A percentile compares a stretch with the other conserved stretches of the same genome.
Evolutionary conservation across 2,888 invertebrate genomes (phyloP).

Genomic region (Morpho achilles): DNA sequence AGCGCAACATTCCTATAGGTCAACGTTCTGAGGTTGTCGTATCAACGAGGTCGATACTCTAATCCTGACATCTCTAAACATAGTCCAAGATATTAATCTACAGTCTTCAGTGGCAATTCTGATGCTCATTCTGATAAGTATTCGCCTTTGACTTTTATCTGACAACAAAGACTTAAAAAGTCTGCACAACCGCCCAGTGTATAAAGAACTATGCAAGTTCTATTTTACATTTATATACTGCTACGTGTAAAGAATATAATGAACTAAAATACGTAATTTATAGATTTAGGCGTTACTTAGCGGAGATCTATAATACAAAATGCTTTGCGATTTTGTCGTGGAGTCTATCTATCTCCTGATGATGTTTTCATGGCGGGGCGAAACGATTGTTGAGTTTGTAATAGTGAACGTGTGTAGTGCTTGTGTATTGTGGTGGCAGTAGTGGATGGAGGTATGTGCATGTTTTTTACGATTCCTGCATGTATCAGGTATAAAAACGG

Average conservation of each 20-base stretch:
- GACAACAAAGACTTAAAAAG: slow-evolving; percentile 32
- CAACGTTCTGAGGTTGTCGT: not conserved
- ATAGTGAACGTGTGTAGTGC: too few species aligned
- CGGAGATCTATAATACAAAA: not conserved
- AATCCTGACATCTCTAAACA: slow-evolving; percentile 12
- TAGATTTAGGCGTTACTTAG: too few species aligned
- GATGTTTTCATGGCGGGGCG: too few species aligned
- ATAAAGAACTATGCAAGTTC: slow-evolving; percentile 7
- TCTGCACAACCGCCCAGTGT: slow-evolving; percentile 23
- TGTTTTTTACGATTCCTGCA: too few species aligned
- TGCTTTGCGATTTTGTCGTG: too few species aligned
- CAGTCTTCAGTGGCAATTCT: slow-evolving; percentile 16
- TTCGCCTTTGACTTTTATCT: slow-evolving; percentile 18
- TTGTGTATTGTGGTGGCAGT: too few species aligned
- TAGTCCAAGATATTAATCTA: slow-evolving; percentile 12
- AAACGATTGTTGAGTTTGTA: too few species aligned
- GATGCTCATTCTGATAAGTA: slow-evolving; percentile 14
- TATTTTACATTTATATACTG: not conserved
- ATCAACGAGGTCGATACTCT: slow-evolving; percentile 1
- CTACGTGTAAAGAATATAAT: too few species aligned
- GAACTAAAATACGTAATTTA: too few species aligned
- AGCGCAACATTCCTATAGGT: not conserved
- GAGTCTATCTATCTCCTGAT: too few species aligned
- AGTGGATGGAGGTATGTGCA: too few species aligned
- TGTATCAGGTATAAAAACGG: too few species aligned